Percentiles rank a stretch among this genome's conserved stretches.
Evolutionary conservation across 2,888 invertebrate species (phyloP).

Genomic region (Napeogenes sylphis): DNA sequence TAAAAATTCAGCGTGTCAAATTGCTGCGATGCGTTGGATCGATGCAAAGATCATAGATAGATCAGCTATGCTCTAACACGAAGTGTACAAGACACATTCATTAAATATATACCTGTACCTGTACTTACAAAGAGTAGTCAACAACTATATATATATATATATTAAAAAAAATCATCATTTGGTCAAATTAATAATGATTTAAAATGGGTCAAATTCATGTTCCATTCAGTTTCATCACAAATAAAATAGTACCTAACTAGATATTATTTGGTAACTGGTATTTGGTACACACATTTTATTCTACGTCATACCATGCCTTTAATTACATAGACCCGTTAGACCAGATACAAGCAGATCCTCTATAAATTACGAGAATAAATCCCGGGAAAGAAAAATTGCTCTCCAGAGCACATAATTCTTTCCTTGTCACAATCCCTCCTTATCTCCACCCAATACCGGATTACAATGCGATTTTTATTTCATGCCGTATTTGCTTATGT

Average conservation of each 20-base stretch:
- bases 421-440: constrained; percentile 78
- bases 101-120: too few species aligned
- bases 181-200: too few species aligned
- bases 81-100: not conserved
- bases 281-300: constrained; percentile 13
- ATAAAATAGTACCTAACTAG: too few species aligned
- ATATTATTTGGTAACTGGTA: too few species aligned
- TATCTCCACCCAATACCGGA: constrained; percentile 78
- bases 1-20: constrained; percentile 71
- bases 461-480: constrained; percentile 78
- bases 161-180: too few species aligned
- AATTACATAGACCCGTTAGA: constrained; percentile 67
- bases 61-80: constrained; percentile 23
- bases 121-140: too few species aligned
- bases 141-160: too few species aligned
- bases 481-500: constrained; percentile 61
- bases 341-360: constrained; percentile 76
- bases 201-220: too few species aligned
- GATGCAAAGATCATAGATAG: constrained; percentile 41
- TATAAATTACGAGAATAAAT: constrained; percentile 78
- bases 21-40: constrained; percentile 55
- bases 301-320: constrained; percentile 42
- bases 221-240: too few species aligned
- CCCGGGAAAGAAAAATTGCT: constrained; percentile 77
- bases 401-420: constrained; percentile 79